Base-by-base conservation (phyloP, 2,113 vertebrate species). In the Ibidorhyncha struthersii region DNA sequence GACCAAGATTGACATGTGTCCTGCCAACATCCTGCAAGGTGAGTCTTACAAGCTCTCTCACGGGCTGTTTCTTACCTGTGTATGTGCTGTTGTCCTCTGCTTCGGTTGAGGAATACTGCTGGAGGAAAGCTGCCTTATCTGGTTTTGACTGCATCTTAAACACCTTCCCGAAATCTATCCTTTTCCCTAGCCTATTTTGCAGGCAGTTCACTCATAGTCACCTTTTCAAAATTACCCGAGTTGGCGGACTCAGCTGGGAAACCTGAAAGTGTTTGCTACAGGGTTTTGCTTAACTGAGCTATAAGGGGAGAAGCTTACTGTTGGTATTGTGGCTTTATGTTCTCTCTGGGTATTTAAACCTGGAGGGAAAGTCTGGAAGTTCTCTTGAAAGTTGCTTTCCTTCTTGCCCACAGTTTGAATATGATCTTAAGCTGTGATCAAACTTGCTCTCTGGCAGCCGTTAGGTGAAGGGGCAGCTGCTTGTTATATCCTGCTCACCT, bases 1-100 rank as follows among this genome's bases (percentile, higher is more conserved):
- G 93, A 99, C 99, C 93, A 99, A 99, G 98, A 99, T 99, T 36
- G 99, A 99, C 97, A 99, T 99, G 99, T 99, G 99, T 97, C 99
- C 99, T 45, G 99, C 99, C 95, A 99, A 99, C 96, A 99, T 99
- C 97, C 97, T 99, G 52, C 99, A 99, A 99, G 99, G 99, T 99
- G 90, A 98, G 95, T 89, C 67, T 27, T 61, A n/a, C 25, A 38
- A 10, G 34, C 79, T 94, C 71, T 96, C 38, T 95, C 36, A 47
- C 71, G 72, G 50, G 56, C 36, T 89, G 8, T 72, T 95, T 85
- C 58, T 78, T 79, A 47, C 79, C 40, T 95, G 55, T 66, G 3
- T 70, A 3, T 32, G 30, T 95, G 77, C 61, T 63, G 12, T 22
- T 67, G 23, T 67, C 12, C 47, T 86, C 55, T 81, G 56, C 65